phyloP scores from a whole-genome alignment of 2,113 vertebrate genomes.

The Ptilorrhoa leucosticta region DNA sequence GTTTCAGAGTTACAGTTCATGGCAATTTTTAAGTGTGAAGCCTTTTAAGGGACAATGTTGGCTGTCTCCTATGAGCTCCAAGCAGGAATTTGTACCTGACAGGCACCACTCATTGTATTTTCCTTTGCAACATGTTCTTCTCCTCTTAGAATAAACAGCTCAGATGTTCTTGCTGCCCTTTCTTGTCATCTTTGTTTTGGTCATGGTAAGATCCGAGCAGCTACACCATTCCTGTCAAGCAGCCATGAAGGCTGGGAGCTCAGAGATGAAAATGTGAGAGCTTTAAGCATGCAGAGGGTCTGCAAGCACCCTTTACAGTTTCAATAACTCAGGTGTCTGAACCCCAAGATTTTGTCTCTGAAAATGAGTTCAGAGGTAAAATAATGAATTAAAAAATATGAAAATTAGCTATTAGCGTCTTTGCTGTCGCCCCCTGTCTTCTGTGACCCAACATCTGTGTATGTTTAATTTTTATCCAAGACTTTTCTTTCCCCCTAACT shows the following conservation, averaged over 20 bases:
- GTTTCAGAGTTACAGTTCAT: not conserved
- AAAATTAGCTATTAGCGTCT: not conserved
- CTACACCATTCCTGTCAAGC: not conserved
- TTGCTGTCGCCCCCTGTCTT: not conserved
- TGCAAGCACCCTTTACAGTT: not conserved
- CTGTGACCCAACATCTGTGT: not conserved
- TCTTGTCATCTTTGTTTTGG: not conserved
- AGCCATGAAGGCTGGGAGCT: not conserved
- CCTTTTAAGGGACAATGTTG: not conserved
- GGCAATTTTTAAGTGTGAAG: not conserved
- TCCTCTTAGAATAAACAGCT: not conserved
- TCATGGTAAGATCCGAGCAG: not conserved
- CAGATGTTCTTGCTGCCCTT: not conserved
- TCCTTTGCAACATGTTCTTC: not conserved
- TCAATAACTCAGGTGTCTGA: not conserved
- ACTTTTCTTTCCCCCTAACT: not conserved
- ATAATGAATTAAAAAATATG: not conserved
- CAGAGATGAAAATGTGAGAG: not conserved
- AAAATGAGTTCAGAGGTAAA: not conserved
- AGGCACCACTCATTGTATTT: not conserved
- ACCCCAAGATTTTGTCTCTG: not conserved
- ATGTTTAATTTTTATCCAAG: not conserved
- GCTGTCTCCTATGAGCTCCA: not conserved
- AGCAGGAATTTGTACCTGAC: not conserved
- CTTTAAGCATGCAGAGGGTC: not conserved